phyloP scores from a whole-genome alignment of 2,888 invertebrate species.

The Leucoma salicis region DNA sequence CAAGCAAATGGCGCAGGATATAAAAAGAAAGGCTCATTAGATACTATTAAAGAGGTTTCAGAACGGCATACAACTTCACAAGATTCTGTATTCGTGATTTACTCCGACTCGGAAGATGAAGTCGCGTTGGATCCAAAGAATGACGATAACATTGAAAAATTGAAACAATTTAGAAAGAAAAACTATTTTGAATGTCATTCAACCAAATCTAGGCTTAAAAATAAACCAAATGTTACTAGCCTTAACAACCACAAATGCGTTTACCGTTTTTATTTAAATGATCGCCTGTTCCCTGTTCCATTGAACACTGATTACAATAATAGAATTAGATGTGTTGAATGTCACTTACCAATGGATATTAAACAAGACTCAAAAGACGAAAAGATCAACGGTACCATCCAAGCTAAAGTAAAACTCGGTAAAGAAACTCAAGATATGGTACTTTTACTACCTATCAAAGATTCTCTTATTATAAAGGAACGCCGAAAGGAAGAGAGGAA shows the following conservation, averaged over 20 bases:
- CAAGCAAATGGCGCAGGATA: slow-evolving; percentile 26
- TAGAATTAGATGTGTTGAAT: slow-evolving; percentile 74
- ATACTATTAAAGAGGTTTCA: slow-evolving; percentile 58
- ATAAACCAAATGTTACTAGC: slow-evolving; percentile 41
- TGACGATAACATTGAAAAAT: slow-evolving; percentile 38
- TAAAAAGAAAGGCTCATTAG: slow-evolving; percentile 44
- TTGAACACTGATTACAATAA: slow-evolving; percentile 67
- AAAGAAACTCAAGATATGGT: slow-evolving; percentile 51
- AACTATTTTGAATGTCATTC: slow-evolving; percentile 85
- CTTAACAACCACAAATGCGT: slow-evolving; percentile 71
- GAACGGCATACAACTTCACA: slow-evolving; percentile 36
- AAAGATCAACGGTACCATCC: slow-evolving; percentile 64
- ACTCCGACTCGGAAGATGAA: slow-evolving; percentile 44
- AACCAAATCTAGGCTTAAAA: slow-evolving; percentile 56
- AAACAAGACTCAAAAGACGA: slow-evolving; percentile 25
- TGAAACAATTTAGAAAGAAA: slow-evolving; percentile 77
- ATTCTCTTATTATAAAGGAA: slow-evolving; percentile 61
- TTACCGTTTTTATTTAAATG: slow-evolving; percentile 81
- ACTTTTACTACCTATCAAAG: slow-evolving; percentile 61
- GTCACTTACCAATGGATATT: slow-evolving; percentile 63
- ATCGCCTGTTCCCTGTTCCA: slow-evolving; percentile 80
- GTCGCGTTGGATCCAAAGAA: slow-evolving; percentile 41
- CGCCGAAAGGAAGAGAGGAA: slow-evolving; percentile 40
- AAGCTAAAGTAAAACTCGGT: slow-evolving; percentile 64
- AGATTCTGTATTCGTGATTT: slow-evolving; percentile 38